Conservation (phyloP, 2,888 invertebrate species). For the Physocephala rufipes region DNA sequence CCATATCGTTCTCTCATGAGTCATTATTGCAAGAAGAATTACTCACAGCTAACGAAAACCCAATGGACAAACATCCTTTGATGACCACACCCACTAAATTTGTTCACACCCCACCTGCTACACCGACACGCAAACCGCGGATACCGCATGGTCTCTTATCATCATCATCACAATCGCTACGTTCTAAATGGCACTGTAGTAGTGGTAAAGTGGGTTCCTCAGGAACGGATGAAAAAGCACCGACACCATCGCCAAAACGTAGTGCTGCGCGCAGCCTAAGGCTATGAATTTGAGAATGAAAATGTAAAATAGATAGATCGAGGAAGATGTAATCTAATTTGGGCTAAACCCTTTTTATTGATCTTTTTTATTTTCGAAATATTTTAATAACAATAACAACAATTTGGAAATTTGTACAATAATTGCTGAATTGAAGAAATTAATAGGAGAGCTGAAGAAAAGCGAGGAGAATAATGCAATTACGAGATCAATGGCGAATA, state of each 20-base stretch:
- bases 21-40: constrained; percentile 7
- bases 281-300: constrained; percentile 39
- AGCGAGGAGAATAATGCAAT: too few relatives aligned
- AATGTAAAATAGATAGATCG: too few relatives aligned
- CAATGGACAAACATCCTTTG: constrained; percentile 20
- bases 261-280: constrained; percentile 48
- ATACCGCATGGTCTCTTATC: constrained; percentile 41
- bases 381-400: neutral
- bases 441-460: neutral
- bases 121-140: constrained; percentile 46
- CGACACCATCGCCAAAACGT: constrained; percentile 44
- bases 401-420: neutral
- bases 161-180: constrained; percentile 42
- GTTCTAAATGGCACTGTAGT: constrained; percentile 37
- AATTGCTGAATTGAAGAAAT: neutral
- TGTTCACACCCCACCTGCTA: constrained; percentile 46
- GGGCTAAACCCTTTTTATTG: neutral
- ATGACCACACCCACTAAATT: constrained; percentile 48
- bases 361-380: neutral
- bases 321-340: neutral
- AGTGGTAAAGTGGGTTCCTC: neutral
- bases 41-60: constrained; percentile 5
- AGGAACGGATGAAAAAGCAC: neutral
- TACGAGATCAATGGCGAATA: too few relatives aligned
- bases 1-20: neutral